A percentile compares a stretch with the other conserved stretches of the same genome.
Conservation (phyloP, 2,888 invertebrate species). For the Ennomos fuscantarius region DNA sequence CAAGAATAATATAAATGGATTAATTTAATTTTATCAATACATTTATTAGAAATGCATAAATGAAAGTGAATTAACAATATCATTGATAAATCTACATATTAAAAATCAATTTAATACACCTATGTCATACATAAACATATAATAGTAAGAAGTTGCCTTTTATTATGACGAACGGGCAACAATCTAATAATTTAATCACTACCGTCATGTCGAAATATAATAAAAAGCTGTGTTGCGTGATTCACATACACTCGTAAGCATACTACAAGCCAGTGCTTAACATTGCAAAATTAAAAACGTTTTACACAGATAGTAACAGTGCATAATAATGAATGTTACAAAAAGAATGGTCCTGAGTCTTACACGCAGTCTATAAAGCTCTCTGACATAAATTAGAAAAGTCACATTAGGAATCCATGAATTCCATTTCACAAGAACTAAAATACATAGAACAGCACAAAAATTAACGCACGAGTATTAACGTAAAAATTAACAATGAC, state of each 20-base stretch:
- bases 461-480: slow-evolving; percentile 72
- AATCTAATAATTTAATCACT: slow-evolving; percentile 30
- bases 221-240: slow-evolving; percentile 50
- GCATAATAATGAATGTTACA: slow-evolving; percentile 67
- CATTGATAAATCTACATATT: slow-evolving; percentile 22
- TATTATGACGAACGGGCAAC: slow-evolving; percentile 30
- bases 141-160: slow-evolving; percentile 27
- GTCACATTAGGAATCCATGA: slow-evolving; percentile 59
- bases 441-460: slow-evolving; percentile 77
- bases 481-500: slow-evolving; percentile 64
- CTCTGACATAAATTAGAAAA: slow-evolving; percentile 63
- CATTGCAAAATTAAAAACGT: slow-evolving; percentile 65
- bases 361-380: slow-evolving; percentile 79
- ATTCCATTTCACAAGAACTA: slow-evolving; percentile 60
- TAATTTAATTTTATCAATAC: slow-evolving; percentile 17
- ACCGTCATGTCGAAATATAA: slow-evolving; percentile 45
- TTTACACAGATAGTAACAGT: slow-evolving; percentile 65
- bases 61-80: slow-evolving; percentile 26
- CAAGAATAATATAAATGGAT: slow-evolving; percentile 14
- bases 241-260: slow-evolving; percentile 61
- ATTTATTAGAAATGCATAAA: slow-evolving; percentile 36
- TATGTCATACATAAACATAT: slow-evolving; percentile 23
- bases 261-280: slow-evolving; percentile 77
- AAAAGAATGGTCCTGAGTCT: slow-evolving; percentile 82
- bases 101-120: slow-evolving; percentile 18